These are phyloP conservation scores for Gymnothorax javanicus DNA, from an alignment of 2,797 vertebrate species.

Conservation along the genomic window DNA sequence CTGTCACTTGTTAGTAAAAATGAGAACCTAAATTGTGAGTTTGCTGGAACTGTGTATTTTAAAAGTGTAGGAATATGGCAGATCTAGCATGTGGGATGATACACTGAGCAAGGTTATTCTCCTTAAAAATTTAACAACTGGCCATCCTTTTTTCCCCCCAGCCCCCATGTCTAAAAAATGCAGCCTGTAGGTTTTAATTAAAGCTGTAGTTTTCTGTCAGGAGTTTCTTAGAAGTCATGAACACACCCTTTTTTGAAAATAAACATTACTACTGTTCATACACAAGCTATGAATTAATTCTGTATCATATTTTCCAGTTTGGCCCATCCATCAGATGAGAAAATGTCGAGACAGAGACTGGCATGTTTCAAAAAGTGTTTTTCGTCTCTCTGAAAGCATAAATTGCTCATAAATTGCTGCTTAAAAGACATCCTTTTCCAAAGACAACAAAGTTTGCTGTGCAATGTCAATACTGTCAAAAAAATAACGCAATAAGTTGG, in stretches of 20 bases:
- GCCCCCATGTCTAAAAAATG: neutral
- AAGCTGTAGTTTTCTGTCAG: neutral
- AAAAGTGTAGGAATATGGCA: neutral
- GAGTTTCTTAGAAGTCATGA: neutral
- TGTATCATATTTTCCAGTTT: neutral
- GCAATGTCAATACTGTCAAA: constrained; percentile 18
- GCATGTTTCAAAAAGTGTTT: constrained; percentile 1
- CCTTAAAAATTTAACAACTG: neutral
- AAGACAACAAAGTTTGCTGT: constrained; percentile 16
- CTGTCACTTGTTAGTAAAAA: neutral
- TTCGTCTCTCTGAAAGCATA: neutral
- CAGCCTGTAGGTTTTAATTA: neutral
- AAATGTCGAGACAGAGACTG: neutral
- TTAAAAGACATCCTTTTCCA: neutral
- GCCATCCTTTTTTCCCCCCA: neutral
- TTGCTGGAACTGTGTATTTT: constrained; percentile 1
- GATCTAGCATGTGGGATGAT: neutral
- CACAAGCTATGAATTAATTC: constrained; percentile 5
- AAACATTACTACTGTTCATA: neutral
- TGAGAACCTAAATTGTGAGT: neutral
- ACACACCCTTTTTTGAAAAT: neutral
- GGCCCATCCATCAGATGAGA: neutral
- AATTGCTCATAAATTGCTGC: constrained; percentile 7
- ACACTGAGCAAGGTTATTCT: neutral
- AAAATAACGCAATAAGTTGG: constrained; percentile 56